phyloP scores from a whole-genome alignment of 2,113 vertebrate genomes.

The Nothobranchius kuhntae region DNA sequence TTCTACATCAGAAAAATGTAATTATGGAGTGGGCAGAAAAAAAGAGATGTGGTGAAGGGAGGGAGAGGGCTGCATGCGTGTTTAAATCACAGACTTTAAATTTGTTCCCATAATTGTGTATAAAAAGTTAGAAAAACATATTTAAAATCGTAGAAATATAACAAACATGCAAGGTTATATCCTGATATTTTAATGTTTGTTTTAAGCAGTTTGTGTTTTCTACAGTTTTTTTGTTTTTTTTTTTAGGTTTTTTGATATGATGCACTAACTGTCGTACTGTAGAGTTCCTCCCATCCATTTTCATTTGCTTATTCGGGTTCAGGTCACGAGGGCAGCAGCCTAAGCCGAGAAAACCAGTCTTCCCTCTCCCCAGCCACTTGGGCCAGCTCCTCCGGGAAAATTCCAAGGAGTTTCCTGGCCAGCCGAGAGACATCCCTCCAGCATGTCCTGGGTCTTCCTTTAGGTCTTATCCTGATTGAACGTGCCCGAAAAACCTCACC shows the following conservation, averaged over 20 bases:
- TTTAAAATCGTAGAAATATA: neutral
- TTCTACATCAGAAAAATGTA: conserved; percentile 48
- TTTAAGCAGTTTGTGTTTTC: neutral
- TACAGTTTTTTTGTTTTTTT: neutral
- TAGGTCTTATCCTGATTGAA: no score
- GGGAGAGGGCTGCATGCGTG: conserved; percentile 7
- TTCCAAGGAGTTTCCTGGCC: no score
- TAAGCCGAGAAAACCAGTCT: no score
- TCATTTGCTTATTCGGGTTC: no score
- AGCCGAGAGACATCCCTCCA: no score
- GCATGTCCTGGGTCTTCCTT: no score
- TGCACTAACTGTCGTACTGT: neutral
- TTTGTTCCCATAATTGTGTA: neutral
- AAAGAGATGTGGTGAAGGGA: conserved; percentile 23
- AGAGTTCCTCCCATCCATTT: no score
- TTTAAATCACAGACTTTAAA: conserved; percentile 22
- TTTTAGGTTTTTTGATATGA: neutral
- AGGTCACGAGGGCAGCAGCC: no score
- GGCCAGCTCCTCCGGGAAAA: no score
- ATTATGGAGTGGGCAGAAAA: conserved; percentile 36
- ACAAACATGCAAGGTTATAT: neutral
- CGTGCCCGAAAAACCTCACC: no score
- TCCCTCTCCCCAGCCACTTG: no score
- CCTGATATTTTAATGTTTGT: neutral
- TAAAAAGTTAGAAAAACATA: neutral